phyloP scores from a whole-genome alignment of 2,797 vertebrate species.

The Rousettus madagascariensis region DNA sequence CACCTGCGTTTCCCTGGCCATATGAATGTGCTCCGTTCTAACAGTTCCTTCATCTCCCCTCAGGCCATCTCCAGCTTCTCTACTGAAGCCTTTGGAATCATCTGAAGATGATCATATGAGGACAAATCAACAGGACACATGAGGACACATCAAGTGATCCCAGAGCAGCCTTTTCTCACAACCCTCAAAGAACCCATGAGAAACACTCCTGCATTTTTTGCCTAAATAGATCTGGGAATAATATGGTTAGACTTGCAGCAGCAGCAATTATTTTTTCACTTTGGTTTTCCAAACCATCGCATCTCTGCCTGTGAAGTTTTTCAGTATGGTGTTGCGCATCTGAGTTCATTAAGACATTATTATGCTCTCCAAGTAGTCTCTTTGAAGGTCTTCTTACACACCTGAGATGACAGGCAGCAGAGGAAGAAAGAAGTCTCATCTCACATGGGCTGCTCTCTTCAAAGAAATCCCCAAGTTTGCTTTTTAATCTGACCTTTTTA shows the following conservation, averaged over 20 bases:
- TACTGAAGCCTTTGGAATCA: not conserved
- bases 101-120: not conserved
- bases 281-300: slow-evolving; percentile 23
- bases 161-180: not conserved
- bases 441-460: not conserved
- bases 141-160: not conserved
- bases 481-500: not conserved
- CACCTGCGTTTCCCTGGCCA: not conserved
- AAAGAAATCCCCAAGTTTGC: not conserved
- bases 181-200: not conserved
- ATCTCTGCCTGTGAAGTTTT: not conserved
- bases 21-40: not conserved
- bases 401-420: not conserved
- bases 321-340: not conserved
- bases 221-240: not conserved
- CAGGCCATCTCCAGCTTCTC: not conserved
- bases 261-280: not conserved
- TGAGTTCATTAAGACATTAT: not conserved
- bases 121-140: not conserved
- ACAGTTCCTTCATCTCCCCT: not conserved
- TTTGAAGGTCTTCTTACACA: not conserved
- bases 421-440: not conserved
- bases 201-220: not conserved
- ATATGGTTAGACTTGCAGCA: not conserved
- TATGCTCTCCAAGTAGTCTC: not conserved